Evolutionary conservation across 2,797 vertebrate genomes (phyloP), one percentile per base, ranked within the genome.

Genomic region (Apodemus agrarius): DNA sequence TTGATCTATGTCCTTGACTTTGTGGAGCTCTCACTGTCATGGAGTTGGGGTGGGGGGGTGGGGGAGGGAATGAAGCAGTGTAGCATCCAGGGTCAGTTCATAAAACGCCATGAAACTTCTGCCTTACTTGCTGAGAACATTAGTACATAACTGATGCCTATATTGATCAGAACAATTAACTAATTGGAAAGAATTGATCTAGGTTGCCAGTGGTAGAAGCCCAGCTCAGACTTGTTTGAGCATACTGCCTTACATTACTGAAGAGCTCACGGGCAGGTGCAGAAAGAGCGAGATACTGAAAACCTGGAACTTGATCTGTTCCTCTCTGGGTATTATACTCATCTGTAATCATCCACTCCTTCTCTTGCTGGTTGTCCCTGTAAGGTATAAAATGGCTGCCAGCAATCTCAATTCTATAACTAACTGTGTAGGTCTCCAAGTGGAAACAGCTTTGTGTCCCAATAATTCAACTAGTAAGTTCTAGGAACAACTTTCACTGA

Each of bases 381-480:
- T 34, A 8, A 49, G 52, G 7, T 43, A 90, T n/a, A 69, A 65
- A 19, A 86, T 19, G 34, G 54, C 37, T 52, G 92, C 57, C 13
- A 37, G 57, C 16, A 93, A 57, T 46, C 46, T 91, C 46, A 16
- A 81, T 52, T 22, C 91, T 94, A 81, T 22, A n/a, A 19, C 75
- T 24, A 40, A 26, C 4, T 57, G 1, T 75, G 43, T 61, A 78
- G 72, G 37, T 52, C 9, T 13, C 72, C 72, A 54, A 83, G 21
- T 24, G 92, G 74, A 90, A 96, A 85, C 31, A 92, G 13, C 69
- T 31, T 88, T 94, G 21, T 57, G 93, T 91, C 40, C 57, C 34
- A 83, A 74, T 4, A 89, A 52, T 86, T 93, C 65, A 94, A 78
- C 40, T 69, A 57, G 40, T 14, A 96, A 75, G n/a, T 82, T 75